A percentile compares a stretch with the other conserved stretches of the same genome.
Conservation (phyloP, 2,113 vertebrate species). For the Syrrhaptes paradoxus region DNA sequence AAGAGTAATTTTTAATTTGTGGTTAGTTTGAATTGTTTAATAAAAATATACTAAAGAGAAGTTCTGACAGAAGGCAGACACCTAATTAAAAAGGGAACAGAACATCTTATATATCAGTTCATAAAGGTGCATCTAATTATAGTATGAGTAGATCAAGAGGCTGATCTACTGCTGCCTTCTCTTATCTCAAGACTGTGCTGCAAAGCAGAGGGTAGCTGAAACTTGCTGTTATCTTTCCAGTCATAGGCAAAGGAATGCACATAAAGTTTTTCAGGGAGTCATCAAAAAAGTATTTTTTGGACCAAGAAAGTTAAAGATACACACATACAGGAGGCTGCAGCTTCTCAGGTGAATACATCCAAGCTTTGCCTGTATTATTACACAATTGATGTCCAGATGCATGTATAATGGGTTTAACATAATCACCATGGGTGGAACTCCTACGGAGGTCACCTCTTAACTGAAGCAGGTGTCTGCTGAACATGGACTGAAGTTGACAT, state of each 20-base stretch:
- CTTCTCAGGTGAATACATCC: background rate
- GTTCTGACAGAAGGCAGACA: background rate
- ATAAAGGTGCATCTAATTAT: constrained; percentile 34
- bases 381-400: background rate
- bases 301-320: no score
- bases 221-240: background rate
- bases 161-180: constrained; percentile 6
- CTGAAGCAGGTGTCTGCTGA: constrained; percentile 11
- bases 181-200: background rate
- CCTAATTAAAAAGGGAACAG: background rate
- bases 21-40: background rate
- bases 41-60: background rate
- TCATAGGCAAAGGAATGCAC: background rate
- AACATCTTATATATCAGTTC: constrained; percentile 6
- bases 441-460: constrained; percentile 29
- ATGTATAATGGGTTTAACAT: constrained; percentile 54
- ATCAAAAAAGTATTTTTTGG: background rate
- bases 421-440: constrained; percentile 25
- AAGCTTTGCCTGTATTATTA: background rate
- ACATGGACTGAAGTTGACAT: background rate
- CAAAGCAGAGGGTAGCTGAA: background rate
- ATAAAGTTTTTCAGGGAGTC: background rate
- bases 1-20: background rate
- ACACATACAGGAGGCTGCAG: background rate
- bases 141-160: background rate